These are phyloP conservation scores for Trichechus manatus DNA, from an alignment of 2,113 vertebrate species.

Conservation along the genomic window DNA sequence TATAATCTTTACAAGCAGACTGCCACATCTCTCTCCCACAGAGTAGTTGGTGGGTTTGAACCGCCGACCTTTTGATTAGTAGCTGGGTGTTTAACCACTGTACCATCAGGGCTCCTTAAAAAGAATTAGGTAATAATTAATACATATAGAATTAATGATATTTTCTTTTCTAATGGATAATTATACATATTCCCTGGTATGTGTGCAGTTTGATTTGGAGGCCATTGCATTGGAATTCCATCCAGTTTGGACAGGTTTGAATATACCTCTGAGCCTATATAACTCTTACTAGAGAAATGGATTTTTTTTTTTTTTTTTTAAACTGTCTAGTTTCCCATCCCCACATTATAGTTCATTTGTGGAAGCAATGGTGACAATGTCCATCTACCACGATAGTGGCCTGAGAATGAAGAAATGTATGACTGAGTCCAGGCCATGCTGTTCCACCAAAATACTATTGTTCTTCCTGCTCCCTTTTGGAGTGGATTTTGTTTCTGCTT, in stretches of 20 bases:
- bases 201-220: not conserved
- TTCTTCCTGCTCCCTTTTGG: not conserved
- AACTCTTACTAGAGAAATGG: not conserved
- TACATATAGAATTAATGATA: too few species aligned
- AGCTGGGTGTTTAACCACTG: too few species aligned
- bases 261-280: not conserved
- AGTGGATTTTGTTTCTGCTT: not conserved
- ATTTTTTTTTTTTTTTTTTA: not conserved
- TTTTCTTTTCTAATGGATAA: not conserved
- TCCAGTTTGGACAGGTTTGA: not conserved
- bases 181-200: not conserved
- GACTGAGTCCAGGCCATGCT: not conserved
- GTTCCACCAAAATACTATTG: not conserved
- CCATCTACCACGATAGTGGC: not conserved
- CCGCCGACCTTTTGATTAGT: too few species aligned
- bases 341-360: not conserved
- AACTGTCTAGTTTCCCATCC: not conserved
- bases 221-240: not conserved
- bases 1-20: too few species aligned
- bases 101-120: too few species aligned
- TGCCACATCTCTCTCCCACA: too few species aligned
- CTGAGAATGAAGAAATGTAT: not conserved
- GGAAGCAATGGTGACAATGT: not conserved
- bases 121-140: not conserved
- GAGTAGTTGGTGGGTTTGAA: too few species aligned